These are phyloP conservation scores for Pempheris klunzingeri DNA, from an alignment of 2,797 vertebrate species.

Conservation along the genomic window DNA sequence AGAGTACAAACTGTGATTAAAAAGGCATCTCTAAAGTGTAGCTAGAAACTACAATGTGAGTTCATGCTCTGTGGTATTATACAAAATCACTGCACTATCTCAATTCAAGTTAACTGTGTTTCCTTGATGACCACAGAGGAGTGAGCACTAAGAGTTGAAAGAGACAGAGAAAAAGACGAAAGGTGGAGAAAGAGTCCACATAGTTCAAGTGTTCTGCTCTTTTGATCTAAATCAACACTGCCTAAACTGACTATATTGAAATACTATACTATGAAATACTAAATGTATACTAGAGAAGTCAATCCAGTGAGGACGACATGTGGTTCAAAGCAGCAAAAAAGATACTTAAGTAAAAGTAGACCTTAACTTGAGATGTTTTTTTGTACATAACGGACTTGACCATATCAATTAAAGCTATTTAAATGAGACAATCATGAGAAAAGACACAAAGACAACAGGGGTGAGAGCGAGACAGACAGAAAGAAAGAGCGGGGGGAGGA, in stretches of 20 bases:
- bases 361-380: not conserved
- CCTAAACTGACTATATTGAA: conserved; percentile 53
- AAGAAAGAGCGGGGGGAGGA: not conserved
- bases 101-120: conserved; percentile 25
- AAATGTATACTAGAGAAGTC: not conserved
- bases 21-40: conserved; percentile 35
- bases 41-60: conserved; percentile 16
- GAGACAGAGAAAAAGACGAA: too few relatives aligned
- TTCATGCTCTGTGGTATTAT: conserved; percentile 31
- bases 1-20: conserved; percentile 38
- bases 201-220: conserved; percentile 43
- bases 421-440: not conserved
- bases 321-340: not conserved
- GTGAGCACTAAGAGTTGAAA: conserved; percentile 38
- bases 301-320: not conserved
- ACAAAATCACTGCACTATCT: conserved; percentile 29
- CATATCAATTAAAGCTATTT: not conserved
- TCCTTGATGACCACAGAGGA: conserved; percentile 28
- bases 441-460: not conserved
- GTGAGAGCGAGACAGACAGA: conserved; percentile 9
- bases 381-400: not conserved
- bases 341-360: not conserved
- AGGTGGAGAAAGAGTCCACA: conserved; percentile 21
- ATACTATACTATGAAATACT: too few relatives aligned
- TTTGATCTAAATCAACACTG: conserved; percentile 50